Evolutionary conservation across 2,888 invertebrate genomes (phyloP).

Genomic region (Brenthis ino): DNA sequence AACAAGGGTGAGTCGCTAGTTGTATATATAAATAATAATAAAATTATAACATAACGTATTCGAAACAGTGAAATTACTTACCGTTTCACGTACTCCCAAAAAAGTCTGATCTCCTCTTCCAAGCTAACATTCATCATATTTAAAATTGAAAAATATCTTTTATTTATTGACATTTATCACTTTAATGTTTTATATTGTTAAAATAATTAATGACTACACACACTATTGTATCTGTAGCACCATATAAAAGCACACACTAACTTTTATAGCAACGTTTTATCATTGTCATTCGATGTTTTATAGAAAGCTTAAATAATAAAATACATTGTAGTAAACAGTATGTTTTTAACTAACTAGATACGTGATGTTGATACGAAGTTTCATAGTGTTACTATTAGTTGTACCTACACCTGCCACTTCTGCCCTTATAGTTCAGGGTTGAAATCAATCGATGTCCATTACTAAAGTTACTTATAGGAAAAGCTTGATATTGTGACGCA

Average conservation of each 20-base stretch:
- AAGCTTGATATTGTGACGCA: slow-evolving; percentile 10
- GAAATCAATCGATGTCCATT: slow-evolving; percentile 64
- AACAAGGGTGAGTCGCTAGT: no score
- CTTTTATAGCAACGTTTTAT: background rate
- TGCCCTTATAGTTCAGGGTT: slow-evolving; percentile 67
- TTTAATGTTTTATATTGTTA: background rate
- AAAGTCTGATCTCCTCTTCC: slow-evolving; percentile 69
- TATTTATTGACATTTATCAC: slow-evolving; percentile 16
- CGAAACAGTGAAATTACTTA: slow-evolving; percentile 47
- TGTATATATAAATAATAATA: no score
- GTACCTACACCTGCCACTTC: slow-evolving; percentile 47
- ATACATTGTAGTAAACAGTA: no score
- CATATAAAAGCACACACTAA: background rate
- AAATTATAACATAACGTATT: no score
- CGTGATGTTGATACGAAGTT: slow-evolving; percentile 41
- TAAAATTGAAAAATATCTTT: slow-evolving; percentile 14
- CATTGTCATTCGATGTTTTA: slow-evolving; percentile 16
- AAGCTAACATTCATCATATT: slow-evolving; percentile 57
- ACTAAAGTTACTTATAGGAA: slow-evolving; percentile 16
- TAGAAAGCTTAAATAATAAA: background rate
- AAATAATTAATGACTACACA: background rate
- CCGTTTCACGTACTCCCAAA: slow-evolving; percentile 78
- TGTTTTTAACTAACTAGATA: slow-evolving; percentile 15
- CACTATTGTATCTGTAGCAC: background rate
- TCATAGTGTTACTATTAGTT: slow-evolving; percentile 51